phyloP scores from a whole-genome alignment of 2,888 invertebrate genomes.

The Muscina levida region DNA sequence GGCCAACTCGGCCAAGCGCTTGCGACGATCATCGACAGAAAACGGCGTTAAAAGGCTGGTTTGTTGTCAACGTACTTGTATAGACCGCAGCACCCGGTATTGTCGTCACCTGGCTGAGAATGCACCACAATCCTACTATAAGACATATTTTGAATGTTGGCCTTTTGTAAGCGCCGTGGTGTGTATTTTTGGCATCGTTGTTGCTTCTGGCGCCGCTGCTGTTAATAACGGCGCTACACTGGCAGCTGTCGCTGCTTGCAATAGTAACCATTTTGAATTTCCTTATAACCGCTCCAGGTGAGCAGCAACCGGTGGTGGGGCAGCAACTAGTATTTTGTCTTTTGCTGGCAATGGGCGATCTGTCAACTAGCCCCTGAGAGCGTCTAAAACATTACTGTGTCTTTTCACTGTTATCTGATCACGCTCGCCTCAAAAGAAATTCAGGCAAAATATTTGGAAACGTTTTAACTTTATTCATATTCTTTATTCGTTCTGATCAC shows the following conservation, averaged over 20 bases:
- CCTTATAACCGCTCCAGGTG: background rate
- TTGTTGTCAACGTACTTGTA: slow-evolving; percentile 75
- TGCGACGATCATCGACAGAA: no score
- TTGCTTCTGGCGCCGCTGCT: slow-evolving; percentile 52
- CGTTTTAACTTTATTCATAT: slow-evolving; percentile 44
- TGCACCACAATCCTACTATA: slow-evolving; percentile 72
- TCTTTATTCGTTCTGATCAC: no score
- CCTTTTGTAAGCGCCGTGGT: slow-evolving; percentile 46
- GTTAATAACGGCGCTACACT: slow-evolving; percentile 1
- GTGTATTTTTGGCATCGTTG: slow-evolving; percentile 54
- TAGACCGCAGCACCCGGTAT: slow-evolving; percentile 77
- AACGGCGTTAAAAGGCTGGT: background rate
- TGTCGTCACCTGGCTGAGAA: slow-evolving; percentile 70
- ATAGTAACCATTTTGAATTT: slow-evolving; percentile 70
- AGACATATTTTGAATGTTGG: slow-evolving; percentile 61
- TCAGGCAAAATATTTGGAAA: slow-evolving; percentile 38
- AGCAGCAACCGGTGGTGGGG: no score
- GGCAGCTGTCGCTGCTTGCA: slow-evolving; percentile 62
- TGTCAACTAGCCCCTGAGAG: background rate
- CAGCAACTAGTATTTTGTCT: background rate
- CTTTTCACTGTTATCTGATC: background rate
- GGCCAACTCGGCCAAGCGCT: no score
- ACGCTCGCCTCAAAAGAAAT: slow-evolving; percentile 48
- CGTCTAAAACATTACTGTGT: background rate
- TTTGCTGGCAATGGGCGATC: background rate